These are phyloP conservation scores for Parotocinclus haroldoi DNA, from an alignment of 2,797 vertebrate genomes.

Conservation along the genomic window DNA sequence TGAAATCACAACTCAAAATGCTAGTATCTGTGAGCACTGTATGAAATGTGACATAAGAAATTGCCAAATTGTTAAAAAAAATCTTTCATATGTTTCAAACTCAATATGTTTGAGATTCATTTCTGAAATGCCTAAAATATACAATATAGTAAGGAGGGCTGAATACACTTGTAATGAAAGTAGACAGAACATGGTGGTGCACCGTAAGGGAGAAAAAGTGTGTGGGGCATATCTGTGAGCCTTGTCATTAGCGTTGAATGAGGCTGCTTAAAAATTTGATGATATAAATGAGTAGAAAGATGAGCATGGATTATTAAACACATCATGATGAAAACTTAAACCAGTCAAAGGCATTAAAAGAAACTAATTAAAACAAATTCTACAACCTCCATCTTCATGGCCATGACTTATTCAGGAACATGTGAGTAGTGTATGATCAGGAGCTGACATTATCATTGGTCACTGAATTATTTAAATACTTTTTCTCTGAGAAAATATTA, in stretches of 20 bases:
- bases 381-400: constrained; percentile 47
- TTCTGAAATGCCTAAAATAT: constrained; percentile 22
- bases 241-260: constrained; percentile 43
- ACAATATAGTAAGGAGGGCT: constrained; percentile 1
- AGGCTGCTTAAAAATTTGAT: constrained; percentile 53
- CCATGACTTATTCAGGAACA: constrained; percentile 56
- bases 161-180: constrained; percentile 20
- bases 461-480: constrained; percentile 52
- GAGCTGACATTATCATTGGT: constrained; percentile 48
- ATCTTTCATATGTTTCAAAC: too few species aligned
- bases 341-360: constrained; percentile 58
- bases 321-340: constrained; percentile 58
- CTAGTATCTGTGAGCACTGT: too few species aligned
- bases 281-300: constrained; percentile 58
- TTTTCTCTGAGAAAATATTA: constrained; percentile 46
- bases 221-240: constrained; percentile 30
- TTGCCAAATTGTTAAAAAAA: too few species aligned
- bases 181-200: constrained; percentile 19
- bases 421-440: constrained; percentile 38
- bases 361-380: constrained; percentile 67
- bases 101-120: too few species aligned
- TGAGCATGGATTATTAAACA: constrained; percentile 60
- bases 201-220: constrained; percentile 15
- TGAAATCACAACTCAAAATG: too few species aligned
- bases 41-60: too few species aligned